A percentile compares a stretch with the other conserved stretches of the same genome.
These are phyloP conservation scores for Neodiprion virginianus DNA, from an alignment of 1,140 invertebrate genomes.

Conservation along the genomic window DNA sequence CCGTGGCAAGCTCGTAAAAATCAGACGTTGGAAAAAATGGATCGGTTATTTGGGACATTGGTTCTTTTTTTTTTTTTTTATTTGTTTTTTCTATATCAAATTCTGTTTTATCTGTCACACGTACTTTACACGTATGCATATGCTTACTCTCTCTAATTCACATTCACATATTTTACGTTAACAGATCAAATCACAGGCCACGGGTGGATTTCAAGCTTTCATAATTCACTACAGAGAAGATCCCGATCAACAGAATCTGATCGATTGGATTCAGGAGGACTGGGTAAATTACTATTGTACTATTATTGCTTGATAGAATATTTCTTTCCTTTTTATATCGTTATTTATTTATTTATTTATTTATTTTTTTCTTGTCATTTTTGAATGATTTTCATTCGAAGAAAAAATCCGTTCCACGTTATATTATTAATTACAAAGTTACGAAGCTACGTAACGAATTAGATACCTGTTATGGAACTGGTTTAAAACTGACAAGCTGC, in stretches of 20 bases:
- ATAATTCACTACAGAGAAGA: conserved; percentile 97
- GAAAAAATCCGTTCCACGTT: too few species aligned
- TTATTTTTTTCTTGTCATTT: too few species aligned
- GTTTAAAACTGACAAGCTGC: too few species aligned
- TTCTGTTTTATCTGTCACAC: not conserved
- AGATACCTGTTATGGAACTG: too few species aligned
- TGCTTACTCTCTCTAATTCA: conserved; percentile 6
- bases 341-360: too few species aligned
- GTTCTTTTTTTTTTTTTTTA: conserved; percentile 12
- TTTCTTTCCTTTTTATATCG: too few species aligned
- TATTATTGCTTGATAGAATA: too few species aligned
- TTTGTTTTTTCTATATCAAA: not conserved
- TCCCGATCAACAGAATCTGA: conserved; percentile 96
- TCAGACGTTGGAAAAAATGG: not conserved
- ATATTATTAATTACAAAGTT: too few species aligned
- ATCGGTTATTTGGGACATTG: not conserved
- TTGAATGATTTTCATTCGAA: too few species aligned
- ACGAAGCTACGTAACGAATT: too few species aligned
- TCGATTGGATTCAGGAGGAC: conserved; percentile 98
- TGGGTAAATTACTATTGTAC: conserved; percentile 72
- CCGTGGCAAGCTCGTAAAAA: not conserved
- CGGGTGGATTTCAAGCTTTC: conserved; percentile 89
- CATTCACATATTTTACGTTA: conserved; percentile 30
- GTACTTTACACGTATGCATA: not conserved
- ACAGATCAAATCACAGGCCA: conserved; percentile 90